Evolutionary conservation across 2,888 invertebrate species (phyloP), one percentile per base, ranked within the genome.

Genomic region (Lacanobia wlatinum): DNA sequence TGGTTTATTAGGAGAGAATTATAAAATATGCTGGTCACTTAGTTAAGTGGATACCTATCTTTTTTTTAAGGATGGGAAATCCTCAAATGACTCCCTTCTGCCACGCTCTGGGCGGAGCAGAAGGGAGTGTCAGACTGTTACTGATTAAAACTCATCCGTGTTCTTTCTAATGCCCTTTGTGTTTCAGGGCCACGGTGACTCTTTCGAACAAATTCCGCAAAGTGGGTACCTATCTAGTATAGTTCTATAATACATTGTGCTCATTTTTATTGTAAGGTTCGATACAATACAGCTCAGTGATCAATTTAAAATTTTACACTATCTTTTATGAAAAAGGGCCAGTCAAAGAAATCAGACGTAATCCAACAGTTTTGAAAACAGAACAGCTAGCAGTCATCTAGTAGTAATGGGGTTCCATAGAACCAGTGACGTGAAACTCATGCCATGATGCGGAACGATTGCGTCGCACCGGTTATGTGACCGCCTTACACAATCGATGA

Each of bases 401-500:
- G 63, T 21, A 14, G 75, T 61, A 62, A 69, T 63, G 68, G 68
- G 46, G 71, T 70, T 76, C 73, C 63, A 60, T 50, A 56, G 55
- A 71, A 14, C 69, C 58, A 77, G 64, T 87, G 87, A 89, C 85
- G 87, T 85, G 82, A 82, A 87, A 84, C 77, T 82, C 69, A 73
- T 80, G 88, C 56, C 21, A 70, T 90, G 89, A 90, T 88, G 90
- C 90, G 89, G 90, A 92, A 90, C 88, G 88, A 85, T 92, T 92
- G 91, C 92, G 83, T 71, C 66, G 83, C 76, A 78, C 78, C 74
- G 76, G 90, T 92, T 90, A 91, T 92, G 88, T 89, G 90, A 89
- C 87, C 81, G 71, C 80, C 85, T 94, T 94, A 91, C 93, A 92
- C 92, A 94, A 94, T 88, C 86, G 79, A 87, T 87, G 80, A 84